These are phyloP conservation scores for Tetrapedia diversipes DNA, from an alignment of 2,888 invertebrate species.

Conservation along the genomic window DNA sequence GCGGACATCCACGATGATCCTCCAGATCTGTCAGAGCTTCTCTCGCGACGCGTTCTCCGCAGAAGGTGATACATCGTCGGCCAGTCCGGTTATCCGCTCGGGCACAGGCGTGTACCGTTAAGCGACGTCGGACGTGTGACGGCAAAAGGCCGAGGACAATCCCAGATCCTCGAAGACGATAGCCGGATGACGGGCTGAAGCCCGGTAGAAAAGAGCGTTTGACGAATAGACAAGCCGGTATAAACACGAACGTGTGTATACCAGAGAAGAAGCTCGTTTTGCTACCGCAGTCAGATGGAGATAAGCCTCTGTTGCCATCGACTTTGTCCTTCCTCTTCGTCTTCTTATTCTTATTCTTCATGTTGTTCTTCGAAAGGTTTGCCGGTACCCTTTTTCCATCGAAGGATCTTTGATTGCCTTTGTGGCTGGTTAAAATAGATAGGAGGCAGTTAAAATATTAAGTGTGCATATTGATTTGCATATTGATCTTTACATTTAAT, in stretches of 20 bases:
- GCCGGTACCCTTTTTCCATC: no score
- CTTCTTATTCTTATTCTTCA: conserved; percentile 2
- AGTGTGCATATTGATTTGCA: no score
- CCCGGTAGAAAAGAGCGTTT: conserved; percentile 65
- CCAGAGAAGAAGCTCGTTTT: conserved; percentile 34
- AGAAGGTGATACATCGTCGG: conserved; percentile 50
- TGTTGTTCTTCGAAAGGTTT: neutral
- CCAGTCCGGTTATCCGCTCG: conserved; percentile 14
- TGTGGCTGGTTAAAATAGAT: no score
- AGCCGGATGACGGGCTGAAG: conserved; percentile 61
- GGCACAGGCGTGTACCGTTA: conserved; percentile 57
- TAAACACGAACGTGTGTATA: conserved; percentile 62
- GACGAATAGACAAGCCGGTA: conserved; percentile 71
- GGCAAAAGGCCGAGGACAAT: conserved; percentile 47
- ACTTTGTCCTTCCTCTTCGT: conserved; percentile 33
- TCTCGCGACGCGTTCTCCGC: conserved; percentile 48
- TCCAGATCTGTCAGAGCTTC: conserved; percentile 40
- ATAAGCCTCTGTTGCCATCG: conserved; percentile 59
- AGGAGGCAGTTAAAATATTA: no score
- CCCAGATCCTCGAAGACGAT: conserved; percentile 62
- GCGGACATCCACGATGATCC: conserved; percentile 24
- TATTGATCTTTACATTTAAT: no score
- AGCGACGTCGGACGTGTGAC: conserved; percentile 44
- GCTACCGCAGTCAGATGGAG: conserved; percentile 67
- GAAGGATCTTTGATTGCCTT: no score